Evolutionary conservation across 2,113 vertebrate species (phyloP).

Genomic region (Aegithalos caudatus): DNA sequence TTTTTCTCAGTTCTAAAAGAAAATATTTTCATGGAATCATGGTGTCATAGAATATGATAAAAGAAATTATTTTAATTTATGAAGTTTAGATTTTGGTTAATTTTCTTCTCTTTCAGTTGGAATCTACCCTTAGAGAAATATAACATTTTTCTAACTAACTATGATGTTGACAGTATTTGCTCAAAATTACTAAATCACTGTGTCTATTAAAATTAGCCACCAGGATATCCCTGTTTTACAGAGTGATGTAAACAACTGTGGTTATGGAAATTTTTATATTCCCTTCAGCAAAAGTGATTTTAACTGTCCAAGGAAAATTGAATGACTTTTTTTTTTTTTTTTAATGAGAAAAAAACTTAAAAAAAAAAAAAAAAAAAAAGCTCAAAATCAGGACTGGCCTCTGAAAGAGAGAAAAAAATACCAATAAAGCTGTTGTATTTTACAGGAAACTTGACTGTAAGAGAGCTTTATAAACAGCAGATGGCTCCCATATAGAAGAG

Average conservation of each 20-base stretch:
- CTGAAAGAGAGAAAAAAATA: neutral
- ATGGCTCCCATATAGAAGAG: constrained; percentile 72
- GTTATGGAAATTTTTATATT: neutral
- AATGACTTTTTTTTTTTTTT: neutral
- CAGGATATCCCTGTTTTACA: neutral
- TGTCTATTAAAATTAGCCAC: neutral
- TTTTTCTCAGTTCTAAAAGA: neutral
- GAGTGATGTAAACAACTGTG: neutral
- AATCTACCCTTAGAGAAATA: neutral
- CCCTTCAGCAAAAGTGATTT: neutral
- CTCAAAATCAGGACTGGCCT: neutral
- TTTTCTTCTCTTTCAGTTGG: neutral
- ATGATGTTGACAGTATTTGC: neutral
- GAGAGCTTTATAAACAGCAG: constrained; percentile 70
- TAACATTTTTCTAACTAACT: neutral
- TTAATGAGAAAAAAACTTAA: neutral
- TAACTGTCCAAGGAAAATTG: neutral
- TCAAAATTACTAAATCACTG: neutral
- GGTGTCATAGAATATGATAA: neutral
- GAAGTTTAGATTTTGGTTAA: neutral
- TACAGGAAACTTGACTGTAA: constrained; percentile 65
- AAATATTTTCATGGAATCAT: neutral
- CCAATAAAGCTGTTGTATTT: constrained; percentile 29
- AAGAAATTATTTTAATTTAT: neutral
- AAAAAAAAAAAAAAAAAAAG: neutral